Conservation (phyloP, 2,888 invertebrate genomes). For the Plebejus argus region DNA sequence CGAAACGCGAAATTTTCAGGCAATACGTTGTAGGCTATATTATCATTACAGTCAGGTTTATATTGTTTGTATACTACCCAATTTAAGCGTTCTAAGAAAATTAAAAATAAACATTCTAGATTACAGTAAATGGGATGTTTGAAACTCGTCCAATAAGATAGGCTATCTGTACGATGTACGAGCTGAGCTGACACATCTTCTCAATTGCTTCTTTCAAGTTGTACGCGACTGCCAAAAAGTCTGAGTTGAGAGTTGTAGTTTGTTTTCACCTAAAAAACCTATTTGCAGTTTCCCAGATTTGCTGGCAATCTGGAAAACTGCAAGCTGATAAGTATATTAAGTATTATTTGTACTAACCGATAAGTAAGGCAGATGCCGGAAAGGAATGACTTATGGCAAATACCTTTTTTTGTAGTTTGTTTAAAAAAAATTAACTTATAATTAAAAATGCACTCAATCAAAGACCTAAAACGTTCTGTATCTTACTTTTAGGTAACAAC, state of each 20-base stretch:
- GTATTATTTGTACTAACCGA: too few relatives aligned
- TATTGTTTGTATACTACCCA: background rate
- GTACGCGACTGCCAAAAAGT: background rate
- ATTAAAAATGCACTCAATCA: background rate
- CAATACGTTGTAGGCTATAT: too few relatives aligned
- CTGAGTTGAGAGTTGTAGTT: background rate
- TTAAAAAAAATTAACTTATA: too few relatives aligned
- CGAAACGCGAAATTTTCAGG: too few relatives aligned
- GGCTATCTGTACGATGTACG: conserved; percentile 41
- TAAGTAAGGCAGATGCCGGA: too few relatives aligned
- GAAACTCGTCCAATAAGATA: conserved; percentile 56
- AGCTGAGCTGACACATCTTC: background rate
- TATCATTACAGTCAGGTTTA: too few relatives aligned
- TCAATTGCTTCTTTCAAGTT: background rate
- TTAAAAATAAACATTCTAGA: conserved; percentile 59
- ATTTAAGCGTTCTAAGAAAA: conserved; percentile 52
- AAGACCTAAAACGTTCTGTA: background rate
- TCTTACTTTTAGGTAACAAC: background rate
- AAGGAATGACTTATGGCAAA: too few relatives aligned
- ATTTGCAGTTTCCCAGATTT: too few relatives aligned
- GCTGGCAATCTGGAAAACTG: too few relatives aligned
- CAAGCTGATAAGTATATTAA: too few relatives aligned
- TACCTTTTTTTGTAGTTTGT: too few relatives aligned
- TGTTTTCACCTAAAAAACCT: background rate
- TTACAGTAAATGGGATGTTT: conserved; percentile 48